Conservation (phyloP, 2,113 vertebrate genomes). For the Drymodes brunneopygia region DNA sequence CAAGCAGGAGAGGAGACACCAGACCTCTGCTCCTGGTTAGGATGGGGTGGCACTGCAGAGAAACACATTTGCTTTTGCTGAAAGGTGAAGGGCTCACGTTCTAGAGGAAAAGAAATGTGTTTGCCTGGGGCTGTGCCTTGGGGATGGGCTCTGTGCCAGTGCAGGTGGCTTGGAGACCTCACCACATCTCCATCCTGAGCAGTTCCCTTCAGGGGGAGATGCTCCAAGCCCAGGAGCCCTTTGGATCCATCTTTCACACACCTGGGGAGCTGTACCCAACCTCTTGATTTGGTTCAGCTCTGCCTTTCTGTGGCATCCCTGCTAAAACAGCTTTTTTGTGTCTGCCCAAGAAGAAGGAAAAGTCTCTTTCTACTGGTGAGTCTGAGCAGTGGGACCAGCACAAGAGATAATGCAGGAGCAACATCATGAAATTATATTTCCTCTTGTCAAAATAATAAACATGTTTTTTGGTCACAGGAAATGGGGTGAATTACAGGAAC, state of each 20-base stretch:
- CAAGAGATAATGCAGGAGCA: neutral
- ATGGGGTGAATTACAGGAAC: conserved; percentile 20
- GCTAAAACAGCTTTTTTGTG: neutral
- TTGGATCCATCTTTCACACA: neutral
- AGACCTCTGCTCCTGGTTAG: neutral
- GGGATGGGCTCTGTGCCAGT: accelerated
- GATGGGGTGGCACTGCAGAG: neutral
- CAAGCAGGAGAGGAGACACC: neutral
- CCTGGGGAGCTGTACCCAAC: neutral
- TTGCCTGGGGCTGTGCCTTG: neutral
- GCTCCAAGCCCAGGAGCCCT: neutral
- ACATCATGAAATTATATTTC: neutral
- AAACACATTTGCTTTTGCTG: neutral
- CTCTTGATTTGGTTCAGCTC: neutral
- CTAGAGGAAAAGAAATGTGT: neutral
- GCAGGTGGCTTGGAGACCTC: neutral
- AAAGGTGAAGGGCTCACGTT: neutral
- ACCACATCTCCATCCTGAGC: accelerated
- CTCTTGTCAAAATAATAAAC: neutral
- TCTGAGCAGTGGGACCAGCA: neutral
- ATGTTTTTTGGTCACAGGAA: neutral
- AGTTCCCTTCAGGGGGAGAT: neutral
- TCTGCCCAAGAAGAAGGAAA: neutral
- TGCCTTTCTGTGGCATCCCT: neutral
- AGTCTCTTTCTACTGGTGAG: neutral